Evolutionary conservation across 2,797 vertebrate species (phyloP), one percentile per base, ranked within the genome.

Genomic region (Lates japonicus): DNA sequence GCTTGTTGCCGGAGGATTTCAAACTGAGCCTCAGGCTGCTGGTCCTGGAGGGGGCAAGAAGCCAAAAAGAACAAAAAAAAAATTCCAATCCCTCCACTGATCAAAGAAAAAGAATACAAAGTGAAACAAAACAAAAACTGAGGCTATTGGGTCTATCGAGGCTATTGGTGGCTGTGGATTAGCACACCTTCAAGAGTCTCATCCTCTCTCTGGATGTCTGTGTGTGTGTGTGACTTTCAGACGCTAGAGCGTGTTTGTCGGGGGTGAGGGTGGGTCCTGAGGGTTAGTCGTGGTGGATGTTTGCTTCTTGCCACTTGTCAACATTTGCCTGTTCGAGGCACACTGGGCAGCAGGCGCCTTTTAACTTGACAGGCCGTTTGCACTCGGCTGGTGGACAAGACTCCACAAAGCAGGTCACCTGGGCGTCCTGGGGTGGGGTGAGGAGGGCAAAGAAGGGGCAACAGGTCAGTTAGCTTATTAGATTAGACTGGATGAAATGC

Each of bases 381-480:
- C 98, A 99, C 59, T 93, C 82, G 0, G 91, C 66, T 0, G 93
- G 92, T 0, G 86, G 96, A 89, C 98, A 99, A 0, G 96, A 95
- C 89, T 99, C 96, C 82, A 99, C 96, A 4, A 98, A 97, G 93
- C 98, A 99, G 42, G 97, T 99, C 87, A 99, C 94, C 94, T 99
- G 98, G 73, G 96, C 94, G 2, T 94, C 94, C 98, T 99, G 91
- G 3, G 49, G 44, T 42, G 22, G 31, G 49, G 49, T 7, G 3
- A 42, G 7, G 20, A 84, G 22, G 49, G 17, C 1, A 25, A n/a
- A 59, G 42, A 70, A 6, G 5, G 42, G 54, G 49, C 12, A 66
- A 70, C 37, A 70, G 49, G 54, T 75, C 17, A 80, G 44, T 70
- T 44, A 42, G 39, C 19, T 46, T 33, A 69, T 58, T 61, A 70